phyloP scores from a whole-genome alignment of 2,797 vertebrate genomes.

The Austrolebias charrua region DNA sequence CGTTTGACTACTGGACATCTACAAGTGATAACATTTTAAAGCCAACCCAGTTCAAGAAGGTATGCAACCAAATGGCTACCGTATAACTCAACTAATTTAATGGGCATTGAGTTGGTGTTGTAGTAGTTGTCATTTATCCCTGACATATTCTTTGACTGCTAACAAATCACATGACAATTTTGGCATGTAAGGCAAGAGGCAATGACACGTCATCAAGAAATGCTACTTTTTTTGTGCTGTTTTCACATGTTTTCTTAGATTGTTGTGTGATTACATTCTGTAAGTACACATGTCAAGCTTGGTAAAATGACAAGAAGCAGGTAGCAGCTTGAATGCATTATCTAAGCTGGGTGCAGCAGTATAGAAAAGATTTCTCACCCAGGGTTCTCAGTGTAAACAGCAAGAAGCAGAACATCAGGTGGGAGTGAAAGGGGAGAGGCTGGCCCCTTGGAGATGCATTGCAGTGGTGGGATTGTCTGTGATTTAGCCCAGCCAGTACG shows the following conservation, averaged over 20 bases:
- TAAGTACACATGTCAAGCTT: constrained; percentile 11
- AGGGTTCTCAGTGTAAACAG: constrained; percentile 18
- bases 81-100: too few species aligned
- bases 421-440: constrained; percentile 73
- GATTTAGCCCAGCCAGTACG: constrained; percentile 44
- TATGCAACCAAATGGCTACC: too few species aligned
- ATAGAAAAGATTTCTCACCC: constrained; percentile 38
- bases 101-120: too few species aligned
- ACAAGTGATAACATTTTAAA: background rate
- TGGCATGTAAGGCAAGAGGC: too few species aligned
- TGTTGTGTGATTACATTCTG: too few species aligned
- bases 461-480: constrained; percentile 52
- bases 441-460: constrained; percentile 54
- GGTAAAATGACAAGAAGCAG: constrained; percentile 24
- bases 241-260: too few species aligned
- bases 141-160: too few species aligned
- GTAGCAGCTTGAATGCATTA: constrained; percentile 24
- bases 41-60: too few species aligned
- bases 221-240: too few species aligned
- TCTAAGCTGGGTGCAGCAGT: constrained; percentile 40
- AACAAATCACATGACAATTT: too few species aligned
- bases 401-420: constrained; percentile 57
- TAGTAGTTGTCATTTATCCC: too few species aligned
- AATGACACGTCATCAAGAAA: too few species aligned
- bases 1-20: background rate